Evolutionary conservation across 1,140 invertebrate genomes (phyloP).

Genomic region (Apis mellifera): Amel_HAv3.1 CM009941.2:12860001-12860500

Average conservation of each 20-base stretch:
- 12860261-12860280: background rate
- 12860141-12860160: background rate
- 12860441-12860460: background rate
- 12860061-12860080: conserved; percentile 19
- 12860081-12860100: conserved; percentile 14
- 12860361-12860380: background rate
- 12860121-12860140: background rate
- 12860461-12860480: conserved; percentile 31
- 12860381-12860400: background rate
- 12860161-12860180: background rate
- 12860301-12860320: background rate
- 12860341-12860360: background rate
- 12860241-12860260: background rate
- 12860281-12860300: background rate
- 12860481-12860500: conserved; percentile 53
- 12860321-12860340: background rate
- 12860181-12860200: background rate
- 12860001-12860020: background rate
- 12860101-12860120: conserved; percentile 27
- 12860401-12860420: conserved; percentile 36
- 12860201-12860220: conserved; percentile 6
- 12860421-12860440: conserved; percentile 32
- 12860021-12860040: background rate
- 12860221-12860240: too few relatives aligned
- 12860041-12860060: background rate